phyloP scores from a whole-genome alignment of 2,797 vertebrate genomes.

The Sebastes trivittatus region DNA sequence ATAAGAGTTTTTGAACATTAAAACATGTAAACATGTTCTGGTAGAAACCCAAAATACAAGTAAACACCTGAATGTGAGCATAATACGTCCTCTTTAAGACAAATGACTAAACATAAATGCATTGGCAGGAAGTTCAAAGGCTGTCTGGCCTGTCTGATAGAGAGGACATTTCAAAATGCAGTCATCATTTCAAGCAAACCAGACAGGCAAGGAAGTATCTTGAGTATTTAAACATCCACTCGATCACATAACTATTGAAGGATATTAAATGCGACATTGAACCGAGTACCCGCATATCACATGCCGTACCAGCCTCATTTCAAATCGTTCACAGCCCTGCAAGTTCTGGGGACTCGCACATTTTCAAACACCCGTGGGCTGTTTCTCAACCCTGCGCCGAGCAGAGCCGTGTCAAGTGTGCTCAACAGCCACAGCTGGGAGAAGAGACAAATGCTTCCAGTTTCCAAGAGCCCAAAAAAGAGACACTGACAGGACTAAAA shows the following conservation, averaged over 20 bases:
- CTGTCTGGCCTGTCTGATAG: not conserved
- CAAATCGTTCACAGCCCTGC: slow-evolving; percentile 26
- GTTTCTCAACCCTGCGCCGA: slow-evolving; percentile 28
- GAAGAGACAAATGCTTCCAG: slow-evolving; percentile 36
- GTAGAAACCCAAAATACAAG: too few species aligned
- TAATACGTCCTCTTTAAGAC: too few species aligned
- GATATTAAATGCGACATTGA: slow-evolving; percentile 28
- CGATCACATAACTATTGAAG: not conserved
- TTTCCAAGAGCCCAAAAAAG: not conserved
- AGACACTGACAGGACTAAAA: slow-evolving; percentile 16
- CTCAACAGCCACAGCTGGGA: slow-evolving; percentile 33
- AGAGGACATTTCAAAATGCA: not conserved
- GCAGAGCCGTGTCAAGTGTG: slow-evolving; percentile 36
- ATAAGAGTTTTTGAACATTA: too few species aligned
- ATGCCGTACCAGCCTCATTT: slow-evolving; percentile 10
- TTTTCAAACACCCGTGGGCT: slow-evolving; percentile 41
- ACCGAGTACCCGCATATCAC: slow-evolving; percentile 6
- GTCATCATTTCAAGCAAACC: not conserved
- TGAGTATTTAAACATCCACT: not conserved
- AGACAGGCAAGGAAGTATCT: not conserved
- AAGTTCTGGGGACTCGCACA: slow-evolving; percentile 18
- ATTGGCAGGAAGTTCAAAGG: too few species aligned
- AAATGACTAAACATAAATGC: not conserved
- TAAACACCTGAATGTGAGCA: too few species aligned
- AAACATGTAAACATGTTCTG: too few species aligned